Conservation (phyloP, 2,113 vertebrate genomes). For the Aramus guarauna region DNA sequence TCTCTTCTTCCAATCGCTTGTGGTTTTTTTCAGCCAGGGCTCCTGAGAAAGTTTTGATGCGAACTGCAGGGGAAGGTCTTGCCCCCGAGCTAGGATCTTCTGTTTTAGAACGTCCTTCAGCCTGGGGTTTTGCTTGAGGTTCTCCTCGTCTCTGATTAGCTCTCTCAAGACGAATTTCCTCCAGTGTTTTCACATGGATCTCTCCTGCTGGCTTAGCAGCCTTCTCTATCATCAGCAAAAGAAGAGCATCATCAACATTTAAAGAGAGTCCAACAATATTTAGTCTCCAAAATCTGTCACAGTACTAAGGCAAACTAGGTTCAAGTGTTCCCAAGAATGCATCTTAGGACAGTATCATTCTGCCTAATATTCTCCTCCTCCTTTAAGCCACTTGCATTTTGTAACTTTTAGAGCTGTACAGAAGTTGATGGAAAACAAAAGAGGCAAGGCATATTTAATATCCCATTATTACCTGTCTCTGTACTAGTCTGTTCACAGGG, state of each 20-base stretch:
- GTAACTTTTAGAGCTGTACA: background rate
- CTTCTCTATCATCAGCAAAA: slow-evolving; percentile 40
- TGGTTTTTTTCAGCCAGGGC: slow-evolving; percentile 79
- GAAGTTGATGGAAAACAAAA: background rate
- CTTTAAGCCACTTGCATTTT: background rate
- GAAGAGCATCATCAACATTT: background rate
- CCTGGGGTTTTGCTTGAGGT: slow-evolving; percentile 15
- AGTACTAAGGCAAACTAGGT: background rate
- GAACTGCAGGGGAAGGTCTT: slow-evolving; percentile 16
- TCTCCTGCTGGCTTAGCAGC: slow-evolving; percentile 66
- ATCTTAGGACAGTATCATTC: background rate
- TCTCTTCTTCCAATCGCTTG: slow-evolving; percentile 69
- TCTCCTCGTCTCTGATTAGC: slow-evolving; percentile 73
- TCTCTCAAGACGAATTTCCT: slow-evolving; percentile 91
- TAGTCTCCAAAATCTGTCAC: background rate
- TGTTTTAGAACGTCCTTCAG: background rate
- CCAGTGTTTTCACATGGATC: slow-evolving; percentile 89
- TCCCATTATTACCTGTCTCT: slow-evolving; percentile 62
- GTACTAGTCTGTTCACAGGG: slow-evolving; percentile 39
- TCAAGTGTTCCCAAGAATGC: background rate
- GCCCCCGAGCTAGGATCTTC: slow-evolving; percentile 32
- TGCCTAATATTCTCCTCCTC: background rate
- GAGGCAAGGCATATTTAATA: background rate
- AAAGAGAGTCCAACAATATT: background rate
- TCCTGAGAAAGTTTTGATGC: slow-evolving; percentile 78